Conservation (phyloP, 2,797 vertebrate genomes). For the Pangasius macronema region DNA sequence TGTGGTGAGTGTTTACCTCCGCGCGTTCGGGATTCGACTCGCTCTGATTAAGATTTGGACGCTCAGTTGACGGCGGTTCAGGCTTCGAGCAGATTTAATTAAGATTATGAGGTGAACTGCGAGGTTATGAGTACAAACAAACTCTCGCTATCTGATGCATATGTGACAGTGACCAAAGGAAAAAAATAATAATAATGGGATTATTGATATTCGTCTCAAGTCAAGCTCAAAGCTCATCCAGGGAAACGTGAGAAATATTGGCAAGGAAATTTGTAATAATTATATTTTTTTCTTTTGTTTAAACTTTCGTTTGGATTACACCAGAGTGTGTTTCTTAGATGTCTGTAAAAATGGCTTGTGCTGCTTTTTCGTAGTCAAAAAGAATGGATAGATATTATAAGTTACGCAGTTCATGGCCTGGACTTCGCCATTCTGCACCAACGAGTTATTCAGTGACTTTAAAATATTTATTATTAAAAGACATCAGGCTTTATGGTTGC, state of each 20-base stretch:
- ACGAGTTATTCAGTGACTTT: background rate
- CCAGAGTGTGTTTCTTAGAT: background rate
- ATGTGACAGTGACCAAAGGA: conserved; percentile 42
- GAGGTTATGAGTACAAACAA: conserved; percentile 62
- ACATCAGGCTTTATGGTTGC: background rate
- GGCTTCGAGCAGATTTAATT: conserved; percentile 63
- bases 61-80: conserved; percentile 45
- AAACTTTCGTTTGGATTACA: background rate
- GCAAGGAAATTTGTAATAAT: conserved; percentile 4
- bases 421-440: background rate
- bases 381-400: background rate
- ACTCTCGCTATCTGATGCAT: conserved; percentile 52
- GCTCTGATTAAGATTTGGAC: conserved; percentile 59
- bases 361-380: background rate
- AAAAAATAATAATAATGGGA: conserved; percentile 54
- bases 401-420: too few species aligned
- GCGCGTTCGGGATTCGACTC: conserved; percentile 36
- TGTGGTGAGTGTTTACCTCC: conserved; percentile 37
- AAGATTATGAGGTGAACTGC: conserved; percentile 62
- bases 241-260: background rate
- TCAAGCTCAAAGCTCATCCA: conserved; percentile 30
- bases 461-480: background rate
- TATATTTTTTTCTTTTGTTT: background rate
- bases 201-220: conserved; percentile 51
- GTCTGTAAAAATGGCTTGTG: too few species aligned